Base-by-base conservation (phyloP, 2,113 vertebrate species). In the Telmatochromis sp. region DNA sequence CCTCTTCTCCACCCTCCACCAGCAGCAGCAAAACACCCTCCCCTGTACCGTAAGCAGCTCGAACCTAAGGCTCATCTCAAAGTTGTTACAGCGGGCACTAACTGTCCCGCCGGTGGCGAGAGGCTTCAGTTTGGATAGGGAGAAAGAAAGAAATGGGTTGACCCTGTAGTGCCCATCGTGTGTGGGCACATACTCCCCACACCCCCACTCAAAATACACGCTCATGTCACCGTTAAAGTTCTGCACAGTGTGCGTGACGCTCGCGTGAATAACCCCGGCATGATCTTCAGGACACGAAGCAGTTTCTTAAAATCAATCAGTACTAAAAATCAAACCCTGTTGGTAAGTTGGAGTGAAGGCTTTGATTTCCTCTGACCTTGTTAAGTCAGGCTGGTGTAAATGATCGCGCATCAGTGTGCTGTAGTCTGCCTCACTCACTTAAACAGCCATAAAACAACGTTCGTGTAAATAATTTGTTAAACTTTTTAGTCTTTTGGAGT, bases 61-160 rank as follows among this genome's bases (percentile, higher is more conserved):
- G 92, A 96, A 96, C 95, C 96, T 94, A 89, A 96, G 95, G 93
- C 95, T 96, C 94, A 96, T 95, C 95, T 96, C 94, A 96, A 96
- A 97, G 92, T 97, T 96, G 95, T 96, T 95, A 96, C 90, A 94
- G 81, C 87, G 91, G 73, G 90, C 91, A 87, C 91, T 81, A 92
- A 91, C 94, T 93, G 92, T 89, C 89, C 94, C 92, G 88, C 91
- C 88, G 91, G 89, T 93, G 83, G 92, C 85, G 47, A 86, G 87
- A 13, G 79, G 68, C 58, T 28, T 79, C 84, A 84, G 70, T 83
- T 82, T 81, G 79, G 87, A 81, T 93, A 70, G 63, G n/a, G n/a
- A 13, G n/a, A 70, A 42, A 70, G n/a, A 70, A 42, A 42, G 37
- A 1, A 14, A 70, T 42, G 35, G 54, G 9, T 40, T 81, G 49